Evolutionary conservation across 2,113 vertebrate species (phyloP), one percentile per base, ranked within the genome.

Genomic region (Macquaria ambigua): DNA sequence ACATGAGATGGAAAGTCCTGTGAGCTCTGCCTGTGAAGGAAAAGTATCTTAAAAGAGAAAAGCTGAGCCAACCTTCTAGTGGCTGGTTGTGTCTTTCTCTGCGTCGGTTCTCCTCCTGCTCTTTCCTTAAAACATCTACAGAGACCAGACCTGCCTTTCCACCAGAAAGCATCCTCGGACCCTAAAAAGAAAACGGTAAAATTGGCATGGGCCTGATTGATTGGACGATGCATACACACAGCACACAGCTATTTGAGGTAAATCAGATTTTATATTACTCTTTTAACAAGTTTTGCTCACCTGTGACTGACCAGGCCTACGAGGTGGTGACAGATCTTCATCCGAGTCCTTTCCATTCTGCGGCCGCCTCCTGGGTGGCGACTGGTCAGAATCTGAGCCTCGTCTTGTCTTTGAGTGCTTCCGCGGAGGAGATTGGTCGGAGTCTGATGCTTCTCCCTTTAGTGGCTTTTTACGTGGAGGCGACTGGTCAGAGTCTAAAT

Each of bases 91-190:
- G 90, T 83, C 91, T 96, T 50, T 97, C 96, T 0, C 74, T 94
- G 79, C 88, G 95, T 82, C 92, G 92, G 64, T 96, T 96, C 31
- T 98, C 97, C 77, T 97, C 95, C 85, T 97, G 93, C 52, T 99
- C 98, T 92, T 82, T 96, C 73, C 94, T 95, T 74, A 98, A 94
- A 84, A 96, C 50, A 0, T 97, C 97, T 0, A 95, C 94, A 0
- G 97, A 97, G 83, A 99, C 95, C 90, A 99, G 93, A 39, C 98
- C 98, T 16, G 97, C 94, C 79, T 80, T 96, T 20, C 93, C 96
- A 28, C 97, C 97, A 0, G 97, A 97, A 0, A 97, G 94, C 97
- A 97, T 97, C n/a, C 88, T 85, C 0, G 56, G 64, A 18, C 73
- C 92, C 97, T 97, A 79, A 62, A 28, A 73, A 0, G 16, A 76